phyloP scores from a whole-genome alignment of 2,888 invertebrate genomes.

The Acrobasis suavella region DNA sequence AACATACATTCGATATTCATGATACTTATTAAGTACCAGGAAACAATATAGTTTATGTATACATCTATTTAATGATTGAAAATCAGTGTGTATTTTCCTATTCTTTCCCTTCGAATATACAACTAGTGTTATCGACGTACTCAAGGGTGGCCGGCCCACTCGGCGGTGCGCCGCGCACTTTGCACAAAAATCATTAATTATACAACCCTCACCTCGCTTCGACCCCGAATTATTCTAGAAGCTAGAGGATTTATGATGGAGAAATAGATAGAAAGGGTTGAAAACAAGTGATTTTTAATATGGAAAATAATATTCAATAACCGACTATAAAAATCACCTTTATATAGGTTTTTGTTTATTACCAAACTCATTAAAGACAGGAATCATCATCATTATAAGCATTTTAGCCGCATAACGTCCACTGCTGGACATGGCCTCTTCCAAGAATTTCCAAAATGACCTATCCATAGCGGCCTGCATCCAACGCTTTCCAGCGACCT shows the following conservation, averaged over 20 bases:
- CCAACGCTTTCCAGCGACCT: too few relatives aligned
- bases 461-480: too few relatives aligned
- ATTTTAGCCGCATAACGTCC: too few relatives aligned
- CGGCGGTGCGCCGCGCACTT: conserved; percentile 47
- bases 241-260: conserved; percentile 7
- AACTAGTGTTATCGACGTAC: conserved; percentile 36
- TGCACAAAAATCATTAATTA: conserved; percentile 77
- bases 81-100: neutral
- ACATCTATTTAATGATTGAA: neutral
- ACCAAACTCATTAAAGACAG: too few relatives aligned
- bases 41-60: too few relatives aligned
- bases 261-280: conserved; percentile 3
- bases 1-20: too few relatives aligned
- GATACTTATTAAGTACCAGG: too few relatives aligned
- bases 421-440: too few relatives aligned
- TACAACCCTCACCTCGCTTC: conserved; percentile 39
- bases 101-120: conserved; percentile 5
- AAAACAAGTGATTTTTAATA: neutral
- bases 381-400: too few relatives aligned
- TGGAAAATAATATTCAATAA: neutral
- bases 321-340: too few relatives aligned
- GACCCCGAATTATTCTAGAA: conserved; percentile 14
- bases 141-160: conserved; percentile 43
- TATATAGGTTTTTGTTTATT: too few relatives aligned
- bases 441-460: too few relatives aligned